phyloP scores from a whole-genome alignment of 2,888 invertebrate genomes.

The Acanthosoma haemorrhoidale region DNA sequence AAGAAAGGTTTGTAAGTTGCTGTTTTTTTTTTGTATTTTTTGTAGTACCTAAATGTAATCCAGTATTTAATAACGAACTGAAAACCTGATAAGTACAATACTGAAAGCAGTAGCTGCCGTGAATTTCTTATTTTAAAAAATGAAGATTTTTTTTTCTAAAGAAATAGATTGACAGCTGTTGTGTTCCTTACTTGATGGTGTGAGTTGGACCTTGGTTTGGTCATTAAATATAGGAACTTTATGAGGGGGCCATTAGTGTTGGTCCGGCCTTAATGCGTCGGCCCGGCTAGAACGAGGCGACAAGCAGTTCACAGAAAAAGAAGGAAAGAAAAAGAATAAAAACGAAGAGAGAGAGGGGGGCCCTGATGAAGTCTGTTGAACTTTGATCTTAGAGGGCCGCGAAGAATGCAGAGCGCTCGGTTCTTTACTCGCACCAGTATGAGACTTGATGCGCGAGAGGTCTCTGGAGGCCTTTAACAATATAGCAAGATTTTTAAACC shows the following conservation, averaged over 20 bases:
- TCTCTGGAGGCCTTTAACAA: too few relatives aligned
- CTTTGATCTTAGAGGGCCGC: conserved; percentile 4
- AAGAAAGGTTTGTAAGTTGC: too few relatives aligned
- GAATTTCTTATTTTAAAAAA: too few relatives aligned
- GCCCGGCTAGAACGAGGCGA: not conserved
- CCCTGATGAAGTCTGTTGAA: conserved; percentile 13
- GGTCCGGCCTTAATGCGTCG: not conserved
- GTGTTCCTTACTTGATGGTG: not conserved
- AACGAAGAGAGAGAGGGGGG: not conserved
- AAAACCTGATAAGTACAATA: too few relatives aligned
- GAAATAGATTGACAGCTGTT: not conserved
- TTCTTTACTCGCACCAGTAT: not conserved
- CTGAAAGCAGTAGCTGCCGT: too few relatives aligned
- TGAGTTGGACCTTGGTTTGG: not conserved
- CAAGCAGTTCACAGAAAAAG: conserved; percentile 8
- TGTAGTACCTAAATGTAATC: too few relatives aligned
- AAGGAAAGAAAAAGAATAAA: not conserved
- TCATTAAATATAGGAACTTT: conserved; percentile 4
- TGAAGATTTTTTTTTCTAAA: not conserved
- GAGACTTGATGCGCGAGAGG: too few relatives aligned
- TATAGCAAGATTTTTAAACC: too few relatives aligned
- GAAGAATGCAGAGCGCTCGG: conserved; percentile 2
- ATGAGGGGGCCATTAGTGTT: not conserved
- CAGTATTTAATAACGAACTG: too few relatives aligned
- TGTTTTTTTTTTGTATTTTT: too few relatives aligned